Evolutionary conservation across 37 sponge, comb jelly and placozoan species (phyloP).

Genomic region (Chondrilla cf. caribensis): DNA sequence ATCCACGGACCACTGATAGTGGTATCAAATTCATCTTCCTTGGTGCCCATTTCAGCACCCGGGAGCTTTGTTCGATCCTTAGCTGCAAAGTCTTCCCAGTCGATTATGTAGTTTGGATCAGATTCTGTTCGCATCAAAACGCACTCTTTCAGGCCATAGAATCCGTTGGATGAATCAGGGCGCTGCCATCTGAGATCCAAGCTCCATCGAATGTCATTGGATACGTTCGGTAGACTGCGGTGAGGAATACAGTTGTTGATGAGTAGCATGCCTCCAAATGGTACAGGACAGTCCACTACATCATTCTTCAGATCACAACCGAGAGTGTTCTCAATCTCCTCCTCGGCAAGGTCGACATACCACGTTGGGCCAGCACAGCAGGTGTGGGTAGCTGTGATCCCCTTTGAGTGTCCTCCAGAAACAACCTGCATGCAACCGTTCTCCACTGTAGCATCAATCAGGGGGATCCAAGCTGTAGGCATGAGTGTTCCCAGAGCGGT

Average conservation of each 20-base stretch:
- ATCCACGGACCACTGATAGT: constrained; percentile 91
- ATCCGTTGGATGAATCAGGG: constrained; percentile 65
- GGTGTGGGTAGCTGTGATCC: constrained; percentile 75
- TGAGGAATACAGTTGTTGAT: constrained; percentile 83
- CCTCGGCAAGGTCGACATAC: constrained; percentile 70
- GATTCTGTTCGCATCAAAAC: constrained; percentile 51
- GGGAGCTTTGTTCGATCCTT: constrained; percentile 54
- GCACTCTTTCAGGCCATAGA: constrained; percentile 63
- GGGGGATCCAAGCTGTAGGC: constrained; percentile 90
- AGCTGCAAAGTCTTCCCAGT: constrained; percentile 67
- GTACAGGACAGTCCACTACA: constrained; percentile 78
- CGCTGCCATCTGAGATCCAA: constrained; percentile 84
- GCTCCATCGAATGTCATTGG: constrained; percentile 79
- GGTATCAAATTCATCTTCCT: constrained; percentile 73
- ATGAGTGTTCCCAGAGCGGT: constrained; percentile 39
- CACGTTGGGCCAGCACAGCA: constrained; percentile 86
- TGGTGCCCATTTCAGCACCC: neutral
- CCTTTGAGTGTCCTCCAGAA: constrained; percentile 66
- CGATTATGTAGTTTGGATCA: constrained; percentile 50
- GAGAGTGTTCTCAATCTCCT: constrained; percentile 63
- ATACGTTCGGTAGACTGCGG: constrained; percentile 70
- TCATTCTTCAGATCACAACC: constrained; percentile 60
- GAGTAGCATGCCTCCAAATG: constrained; percentile 71
- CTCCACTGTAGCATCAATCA: constrained; percentile 69
- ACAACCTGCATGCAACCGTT: constrained; percentile 89